These are phyloP conservation scores for Gonatopus flavifemur DNA, from an alignment of 1,140 invertebrate species.

Conservation along the genomic window DNA sequence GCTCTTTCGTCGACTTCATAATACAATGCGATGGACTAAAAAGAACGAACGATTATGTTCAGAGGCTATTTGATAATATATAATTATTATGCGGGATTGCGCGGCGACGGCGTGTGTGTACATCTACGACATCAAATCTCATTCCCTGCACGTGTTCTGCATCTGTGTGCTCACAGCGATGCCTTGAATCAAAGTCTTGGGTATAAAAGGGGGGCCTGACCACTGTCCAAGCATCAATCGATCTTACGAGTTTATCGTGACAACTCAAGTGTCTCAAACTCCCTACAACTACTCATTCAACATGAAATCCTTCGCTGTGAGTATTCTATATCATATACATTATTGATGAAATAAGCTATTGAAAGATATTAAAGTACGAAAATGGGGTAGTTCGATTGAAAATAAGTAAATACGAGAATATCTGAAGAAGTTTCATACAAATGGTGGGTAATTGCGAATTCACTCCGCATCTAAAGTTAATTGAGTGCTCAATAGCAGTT, in stretches of 20 bases:
- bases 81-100: constrained; percentile 34
- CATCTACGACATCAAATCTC: constrained; percentile 20
- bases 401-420: too few species aligned
- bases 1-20: constrained; percentile 4
- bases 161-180: constrained; percentile 13
- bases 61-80: too few species aligned
- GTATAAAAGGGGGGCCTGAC: constrained; percentile 38
- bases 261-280: constrained; percentile 18
- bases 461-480: too few species aligned
- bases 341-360: neutral
- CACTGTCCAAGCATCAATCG: constrained; percentile 38
- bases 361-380: constrained; percentile 1
- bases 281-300: constrained; percentile 18
- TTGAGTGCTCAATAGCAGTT: too few species aligned
- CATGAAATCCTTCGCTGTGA: constrained; percentile 48
- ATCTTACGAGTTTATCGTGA: constrained; percentile 23
- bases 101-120: constrained; percentile 18
- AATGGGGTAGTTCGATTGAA: neutral
- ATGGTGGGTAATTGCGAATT: too few species aligned
- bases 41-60: neutral
- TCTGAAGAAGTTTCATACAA: too few species aligned
- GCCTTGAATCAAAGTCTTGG: constrained; percentile 23
- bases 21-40: constrained; percentile 9
- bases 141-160: neutral
- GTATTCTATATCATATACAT: constrained; percentile 22